phyloP scores from a whole-genome alignment of 2,797 vertebrate genomes.

The Chelon auratus region DNA sequence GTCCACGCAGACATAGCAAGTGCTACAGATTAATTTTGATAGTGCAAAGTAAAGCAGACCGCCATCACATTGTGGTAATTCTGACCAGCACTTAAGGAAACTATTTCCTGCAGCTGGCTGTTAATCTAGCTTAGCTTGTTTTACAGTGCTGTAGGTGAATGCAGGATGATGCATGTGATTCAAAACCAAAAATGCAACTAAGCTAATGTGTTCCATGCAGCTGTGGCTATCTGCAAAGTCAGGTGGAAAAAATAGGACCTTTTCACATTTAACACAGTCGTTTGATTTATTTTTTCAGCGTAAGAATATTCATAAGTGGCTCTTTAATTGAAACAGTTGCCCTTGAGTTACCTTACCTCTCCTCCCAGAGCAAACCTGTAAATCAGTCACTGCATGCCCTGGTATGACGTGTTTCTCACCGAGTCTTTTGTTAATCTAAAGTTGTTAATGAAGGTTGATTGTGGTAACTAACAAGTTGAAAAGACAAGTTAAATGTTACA shows the following conservation, averaged over 20 bases:
- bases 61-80: not conserved
- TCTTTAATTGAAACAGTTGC: constrained; percentile 8
- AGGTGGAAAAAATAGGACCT: not conserved
- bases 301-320: not conserved
- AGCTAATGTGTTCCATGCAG: not conserved
- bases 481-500: constrained; percentile 15
- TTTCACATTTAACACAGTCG: constrained; percentile 1
- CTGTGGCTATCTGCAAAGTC: not conserved
- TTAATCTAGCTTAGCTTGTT: not conserved
- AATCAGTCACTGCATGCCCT: not conserved
- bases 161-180: not conserved
- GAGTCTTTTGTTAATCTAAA: not conserved
- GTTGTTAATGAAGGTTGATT: constrained; percentile 28
- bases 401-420: not conserved
- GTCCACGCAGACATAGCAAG: too few relatives aligned
- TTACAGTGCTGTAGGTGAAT: not conserved
- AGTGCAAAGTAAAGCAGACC: not conserved
- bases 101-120: not conserved
- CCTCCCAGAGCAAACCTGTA: not conserved
- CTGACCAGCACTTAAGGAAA: not conserved
- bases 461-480: constrained; percentile 5
- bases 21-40: not conserved
- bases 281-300: constrained; percentile 8
- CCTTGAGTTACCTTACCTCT: not conserved
- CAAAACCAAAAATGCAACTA: not conserved